A percentile compares a stretch with the other conserved stretches of the same genome.
phyloP scores from a whole-genome alignment of 2,797 vertebrate genomes.

The Pseudochirops cupreus region DNA sequence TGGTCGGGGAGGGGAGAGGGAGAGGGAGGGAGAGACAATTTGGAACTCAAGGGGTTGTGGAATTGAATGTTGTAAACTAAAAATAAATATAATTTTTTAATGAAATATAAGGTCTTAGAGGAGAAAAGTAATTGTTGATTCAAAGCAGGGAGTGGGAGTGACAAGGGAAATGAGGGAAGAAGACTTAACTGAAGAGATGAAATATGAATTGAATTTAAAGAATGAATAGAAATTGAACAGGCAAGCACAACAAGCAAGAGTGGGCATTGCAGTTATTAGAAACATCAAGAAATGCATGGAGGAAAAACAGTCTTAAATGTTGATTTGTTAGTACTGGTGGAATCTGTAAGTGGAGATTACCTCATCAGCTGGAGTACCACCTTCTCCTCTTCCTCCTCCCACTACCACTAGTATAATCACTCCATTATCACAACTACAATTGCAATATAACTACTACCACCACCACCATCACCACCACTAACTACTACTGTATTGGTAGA shows the following conservation, averaged over 20 bases:
- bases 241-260: not conserved
- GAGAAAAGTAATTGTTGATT: not conserved
- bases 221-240: not conserved
- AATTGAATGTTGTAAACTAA: too few species aligned
- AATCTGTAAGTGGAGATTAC: not conserved
- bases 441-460: not conserved
- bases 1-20: too few species aligned
- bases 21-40: too few species aligned
- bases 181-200: not conserved
- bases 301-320: not conserved
- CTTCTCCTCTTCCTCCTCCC: not conserved
- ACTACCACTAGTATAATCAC: not conserved
- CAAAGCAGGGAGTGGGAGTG: not conserved
- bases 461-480: not conserved
- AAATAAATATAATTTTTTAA: not conserved
- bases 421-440: not conserved
- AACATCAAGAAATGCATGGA: not conserved
- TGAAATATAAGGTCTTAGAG: not conserved
- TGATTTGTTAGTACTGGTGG: not conserved
- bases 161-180: not conserved
- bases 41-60: too few species aligned
- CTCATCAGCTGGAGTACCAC: not conserved
- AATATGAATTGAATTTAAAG: not conserved
- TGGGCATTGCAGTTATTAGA: not conserved
- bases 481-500: not conserved